Conservation (phyloP, 2,797 vertebrate species). For the Manis crassicaudata region DNA sequence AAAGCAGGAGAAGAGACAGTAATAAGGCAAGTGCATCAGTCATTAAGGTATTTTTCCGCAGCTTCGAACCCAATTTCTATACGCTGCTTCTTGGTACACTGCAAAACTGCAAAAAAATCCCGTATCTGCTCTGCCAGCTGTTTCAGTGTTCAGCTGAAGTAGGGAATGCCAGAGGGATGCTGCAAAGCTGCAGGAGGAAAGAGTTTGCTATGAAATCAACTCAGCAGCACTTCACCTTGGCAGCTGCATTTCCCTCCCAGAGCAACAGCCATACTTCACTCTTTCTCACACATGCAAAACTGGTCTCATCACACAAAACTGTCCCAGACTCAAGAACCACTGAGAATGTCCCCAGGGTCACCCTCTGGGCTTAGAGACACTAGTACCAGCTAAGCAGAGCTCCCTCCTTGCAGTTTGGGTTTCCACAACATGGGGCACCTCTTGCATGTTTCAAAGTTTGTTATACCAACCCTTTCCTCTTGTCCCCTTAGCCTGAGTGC, state of each 20-base stretch:
- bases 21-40: not conserved
- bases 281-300: not conserved
- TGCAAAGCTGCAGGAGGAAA: not conserved
- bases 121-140: not conserved
- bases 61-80: not conserved
- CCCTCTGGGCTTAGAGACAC: not conserved
- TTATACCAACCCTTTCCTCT: not conserved
- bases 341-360: not conserved
- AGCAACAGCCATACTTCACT: not conserved
- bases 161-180: not conserved
- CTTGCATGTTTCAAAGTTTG: not conserved
- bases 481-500: not conserved
- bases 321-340: not conserved
- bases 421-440: not conserved
- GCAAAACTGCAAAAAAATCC: no score
- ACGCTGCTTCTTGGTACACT: not conserved
- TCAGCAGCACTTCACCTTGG: not conserved
- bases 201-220: not conserved
- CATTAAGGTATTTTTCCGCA: not conserved
- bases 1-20: not conserved
- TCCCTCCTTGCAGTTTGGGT: not conserved
- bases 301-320: not conserved
- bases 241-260: not conserved
- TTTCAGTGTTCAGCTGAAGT: not conserved
- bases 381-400: not conserved